Evolutionary conservation across 2,113 vertebrate species (phyloP).

Genomic region (Bufo gargarizans): DNA sequence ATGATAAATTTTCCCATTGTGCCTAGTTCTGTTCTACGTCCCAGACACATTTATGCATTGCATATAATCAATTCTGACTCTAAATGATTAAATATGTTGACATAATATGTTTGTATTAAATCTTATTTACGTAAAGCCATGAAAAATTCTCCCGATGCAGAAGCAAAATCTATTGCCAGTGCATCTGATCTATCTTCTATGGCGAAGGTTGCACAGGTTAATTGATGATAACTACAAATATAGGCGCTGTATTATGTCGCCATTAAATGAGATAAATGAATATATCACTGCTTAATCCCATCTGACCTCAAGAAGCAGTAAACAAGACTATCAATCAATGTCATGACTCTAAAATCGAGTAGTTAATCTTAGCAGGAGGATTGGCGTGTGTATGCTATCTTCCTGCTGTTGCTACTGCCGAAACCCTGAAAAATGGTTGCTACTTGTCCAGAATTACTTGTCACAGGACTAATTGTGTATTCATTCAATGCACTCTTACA

Average conservation of each 20-base stretch:
- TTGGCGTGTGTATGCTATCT: slow-evolving; percentile 2
- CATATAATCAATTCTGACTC: not conserved
- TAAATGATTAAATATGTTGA: not conserved
- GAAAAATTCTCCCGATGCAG: not conserved
- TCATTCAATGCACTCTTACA: not conserved
- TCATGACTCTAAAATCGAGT: slow-evolving; percentile 21
- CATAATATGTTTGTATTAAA: slow-evolving; percentile 12
- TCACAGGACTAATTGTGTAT: slow-evolving; percentile 35
- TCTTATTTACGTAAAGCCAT: slow-evolving; percentile 33
- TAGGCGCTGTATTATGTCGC: slow-evolving; percentile 42
- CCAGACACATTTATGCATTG: not conserved
- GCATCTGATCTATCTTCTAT: slow-evolving; percentile 32
- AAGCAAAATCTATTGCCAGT: not conserved
- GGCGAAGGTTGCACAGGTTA: slow-evolving; percentile 15
- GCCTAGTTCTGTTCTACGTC: not conserved
- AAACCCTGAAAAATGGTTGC: slow-evolving; percentile 34
- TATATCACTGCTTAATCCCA: slow-evolving; percentile 28
- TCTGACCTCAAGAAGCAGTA: slow-evolving; percentile 44
- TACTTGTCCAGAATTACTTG: slow-evolving; percentile 20
- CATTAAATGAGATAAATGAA: slow-evolving; percentile 39
- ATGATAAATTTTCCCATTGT: not conserved
- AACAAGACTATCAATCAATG: slow-evolving; percentile 52
- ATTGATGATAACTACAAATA: slow-evolving; percentile 37
- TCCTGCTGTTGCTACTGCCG: not conserved
- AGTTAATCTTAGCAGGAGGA: slow-evolving; percentile 44